These are phyloP conservation scores for Drosophila kambysellisi DNA, from an alignment of 2,888 invertebrate genomes.

Conservation along the genomic window DNA sequence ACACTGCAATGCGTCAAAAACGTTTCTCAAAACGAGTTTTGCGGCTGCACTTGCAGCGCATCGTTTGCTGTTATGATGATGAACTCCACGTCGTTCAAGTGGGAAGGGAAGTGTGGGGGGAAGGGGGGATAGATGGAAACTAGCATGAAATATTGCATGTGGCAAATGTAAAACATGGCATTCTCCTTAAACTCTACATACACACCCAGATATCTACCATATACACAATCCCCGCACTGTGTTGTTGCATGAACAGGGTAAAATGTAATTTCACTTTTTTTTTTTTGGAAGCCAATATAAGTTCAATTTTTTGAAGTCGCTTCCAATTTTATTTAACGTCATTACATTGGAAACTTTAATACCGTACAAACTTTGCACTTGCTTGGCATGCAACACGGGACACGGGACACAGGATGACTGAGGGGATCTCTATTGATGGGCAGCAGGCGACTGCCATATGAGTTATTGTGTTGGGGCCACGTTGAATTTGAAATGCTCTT, in stretches of 20 bases:
- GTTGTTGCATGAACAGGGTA: conserved; percentile 14
- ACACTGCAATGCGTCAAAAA: conserved; percentile 71
- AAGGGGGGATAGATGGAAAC: neutral
- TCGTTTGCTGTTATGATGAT: conserved; percentile 70
- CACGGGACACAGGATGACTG: neutral
- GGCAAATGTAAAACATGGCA: conserved; percentile 58
- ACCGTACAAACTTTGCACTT: conserved; percentile 62
- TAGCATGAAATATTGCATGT: conserved; percentile 60
- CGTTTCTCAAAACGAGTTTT: conserved; percentile 57
- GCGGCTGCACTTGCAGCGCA: conserved; percentile 56
- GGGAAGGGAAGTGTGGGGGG: neutral
- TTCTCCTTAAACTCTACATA: conserved; percentile 28
- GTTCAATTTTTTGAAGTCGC: conserved; percentile 78
- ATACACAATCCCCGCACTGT: neutral
- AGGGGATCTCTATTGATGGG: conserved; percentile 55
- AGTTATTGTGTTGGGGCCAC: conserved; percentile 31
- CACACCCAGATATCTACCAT: conserved; percentile 5
- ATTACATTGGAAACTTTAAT: conserved; percentile 77
- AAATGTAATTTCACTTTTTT: conserved; percentile 72
- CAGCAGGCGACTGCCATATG: conserved; percentile 58
- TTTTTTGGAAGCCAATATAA: conserved; percentile 68
- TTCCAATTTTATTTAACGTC: conserved; percentile 79
- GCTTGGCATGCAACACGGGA: conserved; percentile 14
- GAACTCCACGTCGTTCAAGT: conserved; percentile 43
- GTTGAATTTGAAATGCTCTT: conserved; percentile 40